Evolutionary conservation across 2,113 vertebrate genomes (phyloP).

Genomic region (Cryptomyrus ogoouensis): DNA sequence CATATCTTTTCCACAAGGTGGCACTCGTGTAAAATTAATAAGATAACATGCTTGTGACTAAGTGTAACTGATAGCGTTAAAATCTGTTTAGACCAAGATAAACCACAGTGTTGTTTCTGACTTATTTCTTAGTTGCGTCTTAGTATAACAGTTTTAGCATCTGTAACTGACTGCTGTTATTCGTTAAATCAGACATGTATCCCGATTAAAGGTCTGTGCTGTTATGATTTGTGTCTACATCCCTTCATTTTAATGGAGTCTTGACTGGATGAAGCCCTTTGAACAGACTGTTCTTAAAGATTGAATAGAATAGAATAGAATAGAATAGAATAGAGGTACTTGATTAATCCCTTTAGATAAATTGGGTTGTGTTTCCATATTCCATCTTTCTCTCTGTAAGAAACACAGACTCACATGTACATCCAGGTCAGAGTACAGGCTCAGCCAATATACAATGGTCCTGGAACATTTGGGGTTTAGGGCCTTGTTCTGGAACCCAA

Average conservation of each 20-base stretch:
- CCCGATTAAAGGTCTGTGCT: neutral
- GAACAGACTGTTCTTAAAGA: neutral
- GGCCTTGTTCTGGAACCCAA: neutral
- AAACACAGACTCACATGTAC: neutral
- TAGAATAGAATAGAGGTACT: neutral
- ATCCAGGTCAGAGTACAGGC: neutral
- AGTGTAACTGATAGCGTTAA: neutral
- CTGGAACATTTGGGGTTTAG: neutral
- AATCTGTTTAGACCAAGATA: conserved; percentile 20
- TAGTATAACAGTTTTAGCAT: neutral
- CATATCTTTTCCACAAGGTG: conserved; percentile 44
- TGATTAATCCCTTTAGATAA: neutral
- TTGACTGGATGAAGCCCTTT: neutral
- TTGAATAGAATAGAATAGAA: neutral
- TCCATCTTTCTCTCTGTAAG: neutral
- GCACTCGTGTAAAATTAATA: conserved; percentile 24
- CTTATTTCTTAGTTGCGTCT: neutral
- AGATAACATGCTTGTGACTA: neutral
- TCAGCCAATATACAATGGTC: neutral
- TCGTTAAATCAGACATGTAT: neutral
- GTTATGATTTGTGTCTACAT: neutral
- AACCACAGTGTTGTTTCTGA: neutral
- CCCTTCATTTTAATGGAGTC: neutral
- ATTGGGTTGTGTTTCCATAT: neutral
- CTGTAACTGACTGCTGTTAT: neutral